Conservation (phyloP, 2,113 vertebrate genomes). For the Piaya cayana region DNA sequence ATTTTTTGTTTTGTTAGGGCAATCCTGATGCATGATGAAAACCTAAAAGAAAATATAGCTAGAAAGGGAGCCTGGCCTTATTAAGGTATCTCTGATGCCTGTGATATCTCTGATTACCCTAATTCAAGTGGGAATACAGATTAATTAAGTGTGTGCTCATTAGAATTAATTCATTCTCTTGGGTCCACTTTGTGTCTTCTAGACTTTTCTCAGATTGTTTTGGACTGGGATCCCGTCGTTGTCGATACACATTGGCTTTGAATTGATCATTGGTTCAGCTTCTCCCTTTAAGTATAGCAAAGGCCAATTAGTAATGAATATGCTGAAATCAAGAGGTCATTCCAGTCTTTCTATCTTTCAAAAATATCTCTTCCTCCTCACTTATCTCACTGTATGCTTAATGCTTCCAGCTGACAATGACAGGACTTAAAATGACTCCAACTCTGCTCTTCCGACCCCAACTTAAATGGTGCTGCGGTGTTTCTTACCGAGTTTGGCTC, state of each 20-base stretch:
- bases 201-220: not conserved
- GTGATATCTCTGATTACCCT: not conserved
- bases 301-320: not conserved
- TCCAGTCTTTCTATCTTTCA: not conserved
- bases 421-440: not conserved
- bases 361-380: not conserved
- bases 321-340: not conserved
- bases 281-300: not conserved
- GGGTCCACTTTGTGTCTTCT: not conserved
- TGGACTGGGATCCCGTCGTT: not conserved
- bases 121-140: not conserved
- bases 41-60: not conserved
- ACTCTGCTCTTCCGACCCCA: not conserved
- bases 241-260: not conserved
- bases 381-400: not conserved
- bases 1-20: not conserved
- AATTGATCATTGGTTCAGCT: not conserved
- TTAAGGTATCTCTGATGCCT: not conserved
- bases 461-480: not conserved
- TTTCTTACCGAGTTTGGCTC: conserved; percentile 3
- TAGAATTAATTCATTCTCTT: not conserved
- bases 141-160: not conserved
- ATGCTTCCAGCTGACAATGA: not conserved
- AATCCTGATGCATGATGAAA: not conserved
- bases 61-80: not conserved